Conservation (phyloP, 1,140 invertebrate genomes). For the Aphelinus atriplicis region DNA sequence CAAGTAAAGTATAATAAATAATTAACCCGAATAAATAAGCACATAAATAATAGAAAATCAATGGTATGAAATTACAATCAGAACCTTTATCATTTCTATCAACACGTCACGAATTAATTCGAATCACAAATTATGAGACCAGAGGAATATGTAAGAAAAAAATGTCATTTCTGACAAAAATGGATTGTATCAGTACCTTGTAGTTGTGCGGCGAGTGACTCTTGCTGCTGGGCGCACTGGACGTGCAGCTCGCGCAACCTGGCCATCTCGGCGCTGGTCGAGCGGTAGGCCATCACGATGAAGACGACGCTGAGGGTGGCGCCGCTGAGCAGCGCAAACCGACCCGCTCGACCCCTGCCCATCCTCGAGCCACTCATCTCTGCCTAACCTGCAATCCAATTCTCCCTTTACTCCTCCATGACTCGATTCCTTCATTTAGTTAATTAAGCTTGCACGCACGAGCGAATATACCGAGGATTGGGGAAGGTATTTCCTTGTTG, state of each 20-base stretch:
- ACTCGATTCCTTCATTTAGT: no score
- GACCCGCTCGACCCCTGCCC: conserved; percentile 60
- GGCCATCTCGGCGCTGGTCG: conserved; percentile 59
- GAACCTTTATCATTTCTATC: neutral
- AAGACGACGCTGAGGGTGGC: conserved; percentile 54
- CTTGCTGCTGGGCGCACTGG: conserved; percentile 63
- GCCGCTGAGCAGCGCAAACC: conserved; percentile 59
- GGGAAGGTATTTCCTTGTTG: no score
- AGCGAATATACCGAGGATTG: no score
- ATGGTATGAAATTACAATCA: neutral
- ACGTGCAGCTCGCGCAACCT: conserved; percentile 58
- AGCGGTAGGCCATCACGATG: conserved; percentile 59
- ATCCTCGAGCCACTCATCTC: conserved; percentile 64
- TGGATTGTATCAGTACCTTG: conserved; percentile 54
- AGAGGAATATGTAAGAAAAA: conserved; percentile 7
- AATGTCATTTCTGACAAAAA: neutral
- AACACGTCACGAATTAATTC: no score
- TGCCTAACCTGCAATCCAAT: no score
- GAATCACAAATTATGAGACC: no score
- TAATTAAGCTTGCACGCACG: no score
- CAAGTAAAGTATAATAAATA: no score
- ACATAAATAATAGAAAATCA: neutral
- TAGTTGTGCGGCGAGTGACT: conserved; percentile 61
- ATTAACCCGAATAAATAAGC: no score
- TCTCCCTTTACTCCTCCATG: no score